phyloP scores from a whole-genome alignment of 2,888 invertebrate species.

The Scaptomyza polygonia region DNA sequence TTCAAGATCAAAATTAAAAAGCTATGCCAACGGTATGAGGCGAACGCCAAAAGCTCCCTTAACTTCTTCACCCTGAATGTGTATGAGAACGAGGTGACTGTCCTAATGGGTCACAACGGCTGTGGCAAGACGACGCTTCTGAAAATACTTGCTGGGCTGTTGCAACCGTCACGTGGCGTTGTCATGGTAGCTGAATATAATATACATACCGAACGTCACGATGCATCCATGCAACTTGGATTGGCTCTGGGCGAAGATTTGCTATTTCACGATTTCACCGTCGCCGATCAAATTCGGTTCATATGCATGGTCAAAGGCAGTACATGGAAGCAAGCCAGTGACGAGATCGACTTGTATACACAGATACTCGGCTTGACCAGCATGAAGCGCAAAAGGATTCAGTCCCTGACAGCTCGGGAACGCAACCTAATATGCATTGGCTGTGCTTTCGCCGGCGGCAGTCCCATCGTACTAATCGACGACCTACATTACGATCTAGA shows the following conservation, averaged over 20 bases:
- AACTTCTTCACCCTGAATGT: conserved; percentile 90
- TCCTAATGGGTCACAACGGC: conserved; percentile 88
- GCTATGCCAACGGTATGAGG: conserved; percentile 89
- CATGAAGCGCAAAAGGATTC: conserved; percentile 86
- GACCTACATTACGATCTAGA: conserved; percentile 93
- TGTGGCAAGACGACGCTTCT: conserved; percentile 96
- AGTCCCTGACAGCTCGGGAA: conserved; percentile 88
- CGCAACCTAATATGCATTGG: conserved; percentile 89
- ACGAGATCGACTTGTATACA: conserved; percentile 87
- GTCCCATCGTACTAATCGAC: conserved; percentile 89
- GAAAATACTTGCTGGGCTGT: conserved; percentile 93
- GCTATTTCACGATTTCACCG: conserved; percentile 87
- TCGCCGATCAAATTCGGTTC: conserved; percentile 91
- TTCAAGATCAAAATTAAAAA: conserved; percentile 81
- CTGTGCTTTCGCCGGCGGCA: conserved; percentile 90
- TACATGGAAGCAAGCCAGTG: conserved; percentile 82
- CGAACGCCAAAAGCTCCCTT: conserved; percentile 86
- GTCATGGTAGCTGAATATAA: conserved; percentile 89
- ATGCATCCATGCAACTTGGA: conserved; percentile 88
- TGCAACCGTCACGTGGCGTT: conserved; percentile 87
- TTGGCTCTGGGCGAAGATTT: conserved; percentile 91
- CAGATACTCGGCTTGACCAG: conserved; percentile 85
- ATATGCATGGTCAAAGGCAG: conserved; percentile 90
- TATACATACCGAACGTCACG: conserved; percentile 86
- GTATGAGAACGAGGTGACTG: conserved; percentile 88